Conservation (phyloP, 35 echinoderm and acorn worm genomes). For the Lytechinus variegatus region DNA sequence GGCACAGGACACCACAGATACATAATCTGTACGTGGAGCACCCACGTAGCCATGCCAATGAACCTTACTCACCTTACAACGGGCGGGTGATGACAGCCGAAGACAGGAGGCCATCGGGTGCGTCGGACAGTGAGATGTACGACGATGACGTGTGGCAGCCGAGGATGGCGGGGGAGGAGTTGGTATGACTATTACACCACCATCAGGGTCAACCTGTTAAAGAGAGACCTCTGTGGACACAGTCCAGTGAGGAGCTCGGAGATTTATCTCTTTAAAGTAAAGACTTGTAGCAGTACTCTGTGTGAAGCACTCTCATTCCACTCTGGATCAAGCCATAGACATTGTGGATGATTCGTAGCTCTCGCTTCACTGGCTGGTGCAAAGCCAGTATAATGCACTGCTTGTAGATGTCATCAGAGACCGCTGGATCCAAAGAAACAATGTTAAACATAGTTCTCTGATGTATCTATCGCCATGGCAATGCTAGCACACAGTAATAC, state of each 20-base stretch:
- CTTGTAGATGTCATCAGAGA: neutral
- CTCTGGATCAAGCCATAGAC: neutral
- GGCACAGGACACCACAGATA: slow-evolving; percentile 38
- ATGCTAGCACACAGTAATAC: neutral
- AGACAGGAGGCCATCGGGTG: slow-evolving; percentile 24
- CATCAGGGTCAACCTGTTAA: neutral
- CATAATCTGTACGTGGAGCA: slow-evolving; percentile 45
- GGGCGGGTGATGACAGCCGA: slow-evolving; percentile 32
- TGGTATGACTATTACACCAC: slow-evolving; percentile 27
- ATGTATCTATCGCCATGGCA: neutral
- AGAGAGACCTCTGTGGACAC: neutral
- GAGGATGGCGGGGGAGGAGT: slow-evolving; percentile 9
- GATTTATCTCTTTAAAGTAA: neutral
- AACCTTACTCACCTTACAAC: neutral
- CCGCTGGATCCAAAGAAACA: neutral
- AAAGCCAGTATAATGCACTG: neutral
- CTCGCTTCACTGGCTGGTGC: neutral
- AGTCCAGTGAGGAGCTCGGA: neutral
- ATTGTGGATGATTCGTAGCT: neutral
- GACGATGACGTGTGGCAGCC: slow-evolving; percentile 47
- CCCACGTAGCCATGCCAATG: neutral
- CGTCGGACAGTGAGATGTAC: slow-evolving; percentile 37
- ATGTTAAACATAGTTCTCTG: neutral
- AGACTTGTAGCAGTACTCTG: slow-evolving; percentile 2
- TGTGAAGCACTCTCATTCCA: neutral